These are phyloP conservation scores for Hypena proboscidalis DNA, from an alignment of 2,888 invertebrate genomes.

Conservation along the genomic window DNA sequence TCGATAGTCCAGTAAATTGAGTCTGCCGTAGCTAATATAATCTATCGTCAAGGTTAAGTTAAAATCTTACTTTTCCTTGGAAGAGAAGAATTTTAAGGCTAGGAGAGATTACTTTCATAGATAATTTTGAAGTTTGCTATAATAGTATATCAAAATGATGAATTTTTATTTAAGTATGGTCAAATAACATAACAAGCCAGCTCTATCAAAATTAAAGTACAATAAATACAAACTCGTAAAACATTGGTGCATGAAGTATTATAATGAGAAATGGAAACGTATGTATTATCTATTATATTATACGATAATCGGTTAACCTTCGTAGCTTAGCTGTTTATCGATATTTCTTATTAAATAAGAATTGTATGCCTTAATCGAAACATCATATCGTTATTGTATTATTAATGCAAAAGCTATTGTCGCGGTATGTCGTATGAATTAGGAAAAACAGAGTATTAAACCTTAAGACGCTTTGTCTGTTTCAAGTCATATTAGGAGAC, in stretches of 20 bases:
- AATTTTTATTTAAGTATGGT: conserved; percentile 17
- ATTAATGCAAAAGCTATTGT: conserved; percentile 63
- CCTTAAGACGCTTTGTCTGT: no score
- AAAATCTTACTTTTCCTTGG: no score
- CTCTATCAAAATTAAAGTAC: conserved; percentile 44
- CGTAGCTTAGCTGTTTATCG: conserved; percentile 62
- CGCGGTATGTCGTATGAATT: conserved; percentile 9
- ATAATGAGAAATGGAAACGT: conserved; percentile 33
- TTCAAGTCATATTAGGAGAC: no score
- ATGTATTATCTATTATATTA: conserved; percentile 32
- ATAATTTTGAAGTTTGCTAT: no score
- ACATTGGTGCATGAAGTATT: conserved; percentile 53
- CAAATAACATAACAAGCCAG: conserved; percentile 21
- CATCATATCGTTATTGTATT: conserved; percentile 84
- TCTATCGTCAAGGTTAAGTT: no score
- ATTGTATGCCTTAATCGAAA: conserved; percentile 80
- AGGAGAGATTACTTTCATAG: no score
- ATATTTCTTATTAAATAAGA: conserved; percentile 81
- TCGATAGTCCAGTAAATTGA: no score
- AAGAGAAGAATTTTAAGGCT: no score
- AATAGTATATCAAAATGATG: no score
- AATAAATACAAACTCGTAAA: conserved; percentile 39
- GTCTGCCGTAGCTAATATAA: no score
- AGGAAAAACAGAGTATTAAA: not conserved
- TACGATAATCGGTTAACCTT: conserved; percentile 33